A percentile compares a stretch with the other conserved stretches of the same genome.
phyloP scores from a whole-genome alignment of 2,113 vertebrate genomes.

The Antechinus stuartii region DNA sequence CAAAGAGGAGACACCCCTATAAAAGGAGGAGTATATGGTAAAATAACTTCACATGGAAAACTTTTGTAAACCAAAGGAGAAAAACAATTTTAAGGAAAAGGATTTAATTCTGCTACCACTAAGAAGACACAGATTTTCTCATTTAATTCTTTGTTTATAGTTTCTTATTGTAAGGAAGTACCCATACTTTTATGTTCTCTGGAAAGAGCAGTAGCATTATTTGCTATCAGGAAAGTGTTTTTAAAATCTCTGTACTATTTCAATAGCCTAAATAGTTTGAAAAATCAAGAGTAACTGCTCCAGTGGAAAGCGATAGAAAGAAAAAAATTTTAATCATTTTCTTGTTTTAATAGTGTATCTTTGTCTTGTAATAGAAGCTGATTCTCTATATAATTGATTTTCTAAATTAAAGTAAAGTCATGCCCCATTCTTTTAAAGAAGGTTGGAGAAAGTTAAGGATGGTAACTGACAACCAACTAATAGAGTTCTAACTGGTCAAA shows the following conservation, averaged over 20 bases:
- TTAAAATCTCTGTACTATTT: conserved; percentile 53
- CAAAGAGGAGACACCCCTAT: neutral
- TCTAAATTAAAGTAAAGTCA: neutral
- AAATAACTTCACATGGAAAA: conserved; percentile 12
- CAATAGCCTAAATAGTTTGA: conserved; percentile 44
- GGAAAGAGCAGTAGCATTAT: neutral
- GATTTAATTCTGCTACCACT: neutral
- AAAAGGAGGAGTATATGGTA: neutral
- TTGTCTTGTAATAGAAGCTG: neutral
- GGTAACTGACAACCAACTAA: neutral
- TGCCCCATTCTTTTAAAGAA: neutral
- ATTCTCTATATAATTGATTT: conserved; percentile 20
- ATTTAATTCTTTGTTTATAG: neutral
- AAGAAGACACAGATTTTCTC: neutral
- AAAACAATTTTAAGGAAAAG: neutral
- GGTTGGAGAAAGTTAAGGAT: neutral
- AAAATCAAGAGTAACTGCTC: conserved; percentile 34
- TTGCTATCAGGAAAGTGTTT: conserved; percentile 49
- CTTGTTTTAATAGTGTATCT: neutral
- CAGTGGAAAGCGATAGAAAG: conserved; percentile 22
- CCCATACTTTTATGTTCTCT: neutral
- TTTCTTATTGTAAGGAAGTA: neutral
- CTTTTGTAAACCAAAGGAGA: neutral
- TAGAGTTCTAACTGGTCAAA: conserved; percentile 17
- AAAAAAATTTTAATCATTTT: conserved; percentile 43